Base-by-base conservation (phyloP, 2,113 vertebrate genomes). In the Microcebus murinus region DNA sequence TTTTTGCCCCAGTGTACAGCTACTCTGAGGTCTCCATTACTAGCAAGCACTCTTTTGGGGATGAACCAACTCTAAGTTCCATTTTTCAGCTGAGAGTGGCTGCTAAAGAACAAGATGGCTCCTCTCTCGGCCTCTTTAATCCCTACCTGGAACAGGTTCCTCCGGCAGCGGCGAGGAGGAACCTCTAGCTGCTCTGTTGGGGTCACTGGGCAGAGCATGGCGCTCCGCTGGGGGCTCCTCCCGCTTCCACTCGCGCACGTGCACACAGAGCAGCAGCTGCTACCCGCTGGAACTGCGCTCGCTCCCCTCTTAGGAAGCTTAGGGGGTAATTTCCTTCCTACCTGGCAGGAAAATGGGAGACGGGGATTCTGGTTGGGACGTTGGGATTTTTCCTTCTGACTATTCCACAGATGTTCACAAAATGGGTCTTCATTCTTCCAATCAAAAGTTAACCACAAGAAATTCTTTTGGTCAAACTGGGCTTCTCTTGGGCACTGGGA, bases 231-330 rank as follows among this genome's bases (percentile, higher is more conserved):
- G 39, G 6, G 27, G 42, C 39, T 4, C 34, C 11, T n/a, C 29
- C 13, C 17, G 65, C 57, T 27, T 55, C 42, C 14, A 13, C 7
- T 25, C 20, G 34, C 0, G 39, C 6, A 29, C 18, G 6, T 1
- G 34, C 55, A 50, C 57, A 59, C 3, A 14, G 10, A 21, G 55
- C n/a, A 42, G 52, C 9, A 13, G 12, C 15, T 3, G 36, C 68
- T 0, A 21, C 4, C 4, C 8, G 31, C 48, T 23, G 21, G 13
- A 39, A 4, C 11, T 12, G 23, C 14, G 13, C 5, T 10, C 11
- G 6, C 18, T 34, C 80, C 50, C 55, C 34, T 55, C 13, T 21
- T 20, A 80, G 55, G 59, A 79, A 80, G 52, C 57, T 13, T 4
- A 76, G 61, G 18, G 8, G 48, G 25, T 59, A 84, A 61, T 1